Evolutionary conservation across 2,797 vertebrate genomes (phyloP).

Genomic region (Pteropus rufus): DNA sequence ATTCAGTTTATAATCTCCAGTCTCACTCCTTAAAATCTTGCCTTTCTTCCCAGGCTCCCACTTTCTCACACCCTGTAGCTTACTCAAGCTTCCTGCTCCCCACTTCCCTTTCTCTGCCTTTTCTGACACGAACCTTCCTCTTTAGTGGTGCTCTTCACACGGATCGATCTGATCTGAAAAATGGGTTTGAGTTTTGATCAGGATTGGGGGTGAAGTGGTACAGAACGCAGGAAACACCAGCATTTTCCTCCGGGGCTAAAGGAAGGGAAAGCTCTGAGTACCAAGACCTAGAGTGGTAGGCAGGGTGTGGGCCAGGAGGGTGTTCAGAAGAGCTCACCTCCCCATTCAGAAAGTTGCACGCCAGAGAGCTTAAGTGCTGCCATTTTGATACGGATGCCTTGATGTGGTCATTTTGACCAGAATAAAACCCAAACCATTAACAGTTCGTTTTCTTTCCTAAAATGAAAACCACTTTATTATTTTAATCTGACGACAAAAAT

Average conservation of each 20-base stretch:
- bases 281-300: background rate
- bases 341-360: rapidly evolving
- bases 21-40: background rate
- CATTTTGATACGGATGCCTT: background rate
- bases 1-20: background rate
- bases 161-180: background rate
- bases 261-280: background rate
- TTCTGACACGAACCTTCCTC: background rate
- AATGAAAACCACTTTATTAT: background rate
- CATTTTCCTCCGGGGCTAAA: background rate
- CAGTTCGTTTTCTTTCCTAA: background rate
- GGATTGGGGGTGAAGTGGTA: background rate
- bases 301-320: background rate
- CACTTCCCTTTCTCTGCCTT: background rate
- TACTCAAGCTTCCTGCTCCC: background rate
- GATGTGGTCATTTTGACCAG: background rate
- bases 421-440: background rate
- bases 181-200: background rate
- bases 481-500: background rate
- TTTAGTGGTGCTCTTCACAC: background rate
- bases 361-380: background rate
- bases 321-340: background rate
- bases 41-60: background rate
- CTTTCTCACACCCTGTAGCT: background rate
- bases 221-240: background rate